Conservation (phyloP, 2,888 invertebrate genomes). For the Caenorhabditis virilis region DNA sequence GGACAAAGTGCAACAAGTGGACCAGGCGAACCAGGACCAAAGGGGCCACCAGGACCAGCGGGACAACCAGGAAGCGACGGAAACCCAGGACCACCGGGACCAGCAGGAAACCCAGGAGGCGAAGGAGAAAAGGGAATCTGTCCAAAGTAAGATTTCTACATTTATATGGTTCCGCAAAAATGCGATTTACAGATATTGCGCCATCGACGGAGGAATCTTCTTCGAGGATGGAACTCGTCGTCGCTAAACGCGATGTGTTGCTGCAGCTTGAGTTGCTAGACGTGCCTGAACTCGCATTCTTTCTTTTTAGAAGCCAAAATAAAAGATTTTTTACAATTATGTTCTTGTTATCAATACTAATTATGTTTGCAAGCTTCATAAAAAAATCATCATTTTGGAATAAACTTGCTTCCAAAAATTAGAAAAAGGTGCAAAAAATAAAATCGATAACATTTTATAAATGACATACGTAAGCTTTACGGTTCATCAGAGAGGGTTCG, state of each 20-base stretch:
- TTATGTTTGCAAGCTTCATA: too few species aligned
- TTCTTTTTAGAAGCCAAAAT: conserved; percentile 1
- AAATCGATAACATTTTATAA: too few species aligned
- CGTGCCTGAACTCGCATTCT: not conserved
- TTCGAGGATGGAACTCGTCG: conserved; percentile 50
- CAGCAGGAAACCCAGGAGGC: conserved; percentile 35
- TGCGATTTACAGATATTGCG: conserved; percentile 38
- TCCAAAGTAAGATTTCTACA: conserved; percentile 41
- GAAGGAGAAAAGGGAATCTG: conserved; percentile 45
- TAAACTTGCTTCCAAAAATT: too few species aligned
- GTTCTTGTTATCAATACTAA: too few species aligned
- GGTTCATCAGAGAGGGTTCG: too few species aligned
- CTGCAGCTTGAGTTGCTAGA: not conserved
- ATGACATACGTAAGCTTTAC: too few species aligned
- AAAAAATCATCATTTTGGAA: too few species aligned
- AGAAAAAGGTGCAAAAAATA: too few species aligned
- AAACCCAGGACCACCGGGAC: conserved; percentile 34
- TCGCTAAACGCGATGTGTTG: conserved; percentile 2
- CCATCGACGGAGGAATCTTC: conserved; percentile 50
- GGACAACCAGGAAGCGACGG: conserved; percentile 33
- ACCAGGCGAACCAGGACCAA: conserved; percentile 27
- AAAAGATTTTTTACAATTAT: too few species aligned
- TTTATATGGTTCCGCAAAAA: conserved; percentile 12
- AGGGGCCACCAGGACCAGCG: conserved; percentile 36
- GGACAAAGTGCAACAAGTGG: conserved; percentile 17